These are phyloP conservation scores for Drosophila kepulauana DNA, from an alignment of 1,140 invertebrate genomes.

Conservation along the genomic window DNA sequence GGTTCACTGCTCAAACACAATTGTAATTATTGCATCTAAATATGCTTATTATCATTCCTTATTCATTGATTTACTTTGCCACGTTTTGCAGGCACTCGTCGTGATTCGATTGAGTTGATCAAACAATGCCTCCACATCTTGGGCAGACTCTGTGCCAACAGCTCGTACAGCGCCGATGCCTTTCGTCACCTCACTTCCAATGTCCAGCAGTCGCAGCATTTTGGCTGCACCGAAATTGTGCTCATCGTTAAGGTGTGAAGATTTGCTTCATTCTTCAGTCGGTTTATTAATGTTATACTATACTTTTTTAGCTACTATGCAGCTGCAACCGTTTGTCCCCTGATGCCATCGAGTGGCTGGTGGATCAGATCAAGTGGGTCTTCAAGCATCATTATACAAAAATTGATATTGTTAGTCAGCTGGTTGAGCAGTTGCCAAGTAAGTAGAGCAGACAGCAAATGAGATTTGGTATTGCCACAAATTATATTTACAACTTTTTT, in stretches of 20 bases:
- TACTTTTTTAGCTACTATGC: slow-evolving; percentile 52
- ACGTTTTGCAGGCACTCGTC: slow-evolving; percentile 34
- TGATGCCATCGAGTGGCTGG: slow-evolving; percentile 53
- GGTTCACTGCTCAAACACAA: slow-evolving; percentile 50
- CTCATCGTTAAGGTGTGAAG: slow-evolving; percentile 48
- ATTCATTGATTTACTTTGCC: too few relatives aligned
- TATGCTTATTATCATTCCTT: too few relatives aligned
- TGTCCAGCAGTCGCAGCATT: slow-evolving; percentile 6
- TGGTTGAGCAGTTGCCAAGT: slow-evolving; percentile 76
- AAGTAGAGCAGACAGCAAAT: background rate
- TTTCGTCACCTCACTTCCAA: slow-evolving; percentile 49
- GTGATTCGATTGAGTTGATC: slow-evolving; percentile 40
- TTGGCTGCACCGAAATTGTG: slow-evolving; percentile 36
- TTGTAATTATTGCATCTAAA: slow-evolving; percentile 37
- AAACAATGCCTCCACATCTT: slow-evolving; percentile 60
- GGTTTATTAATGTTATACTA: background rate
- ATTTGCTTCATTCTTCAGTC: too few relatives aligned
- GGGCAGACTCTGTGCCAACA: slow-evolving; percentile 57
- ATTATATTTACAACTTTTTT: background rate
- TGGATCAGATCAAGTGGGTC: slow-evolving; percentile 61
- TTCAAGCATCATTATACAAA: slow-evolving; percentile 52
- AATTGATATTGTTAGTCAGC: slow-evolving; percentile 50
- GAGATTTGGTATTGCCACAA: background rate
- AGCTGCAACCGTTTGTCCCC: slow-evolving; percentile 45
- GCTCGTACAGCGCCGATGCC: slow-evolving; percentile 54